Base-by-base conservation (phyloP, 92 coral and sea anemone genomes). In the Micromussa lordhowensis region DNA sequence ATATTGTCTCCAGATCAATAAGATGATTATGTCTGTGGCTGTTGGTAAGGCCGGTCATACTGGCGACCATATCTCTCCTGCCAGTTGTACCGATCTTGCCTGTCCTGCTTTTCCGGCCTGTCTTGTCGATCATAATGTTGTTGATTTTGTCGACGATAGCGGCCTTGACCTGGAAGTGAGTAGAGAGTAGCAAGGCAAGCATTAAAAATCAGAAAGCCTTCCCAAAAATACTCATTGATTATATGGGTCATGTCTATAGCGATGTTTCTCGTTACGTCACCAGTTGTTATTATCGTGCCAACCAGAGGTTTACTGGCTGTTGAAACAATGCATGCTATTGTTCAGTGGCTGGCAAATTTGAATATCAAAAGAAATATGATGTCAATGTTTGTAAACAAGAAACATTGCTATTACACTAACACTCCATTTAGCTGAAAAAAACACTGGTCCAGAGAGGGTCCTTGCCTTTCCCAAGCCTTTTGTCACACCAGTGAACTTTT, bases 71-170 rank as follows among this genome's bases (percentile, higher is more conserved):
- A 58, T 84, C 88, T 84, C 30, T 84, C 88, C 10, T 73, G 81
- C 88, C 88, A 73, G 58, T 84, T 84, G 73, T 84, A 75, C 38
- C 88, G 71, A 31, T 84, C 88, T 54, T 57, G 73, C 75, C 81
- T 84, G 88, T 84, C 88, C 72, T 73, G 88, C 26, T 84, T 84
- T 12, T 84, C 88, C 19, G 80, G 72, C 51, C 88, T 73, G 81
- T 84, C 88, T 73, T 84, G 88, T 34, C 88, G 72, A 57, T 84
- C 88, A 74, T 29, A 84, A 74, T 84, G 81, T 57, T 84, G 88
- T 30, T 82, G 86, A 31, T 75, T 75, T 58, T 74, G 88, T n/a
- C 81, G 80, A n/a, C 81, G 80, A 84, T 84, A 84, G 10, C 88
- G 72, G 70, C 88, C 88, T 84, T 84, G 88, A 55, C 81, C 88